A percentile compares a stretch with the other conserved stretches of the same genome.
Evolutionary conservation across 2,113 vertebrate genomes (phyloP).

Genomic region (Istiophorus platypterus): DNA sequence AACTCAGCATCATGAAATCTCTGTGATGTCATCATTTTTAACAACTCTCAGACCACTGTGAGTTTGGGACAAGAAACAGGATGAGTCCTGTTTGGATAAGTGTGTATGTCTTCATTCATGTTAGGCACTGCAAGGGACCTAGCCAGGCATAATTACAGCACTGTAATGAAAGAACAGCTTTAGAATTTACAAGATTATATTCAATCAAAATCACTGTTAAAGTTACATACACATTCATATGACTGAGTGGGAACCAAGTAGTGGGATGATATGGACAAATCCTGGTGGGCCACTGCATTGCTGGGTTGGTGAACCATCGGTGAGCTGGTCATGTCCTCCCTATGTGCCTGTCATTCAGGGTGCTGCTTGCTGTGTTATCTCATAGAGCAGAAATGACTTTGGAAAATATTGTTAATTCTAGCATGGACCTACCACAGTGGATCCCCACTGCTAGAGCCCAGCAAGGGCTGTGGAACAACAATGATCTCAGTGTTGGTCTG

Average conservation of each 20-base stretch:
- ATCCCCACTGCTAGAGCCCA: conserved; percentile 18
- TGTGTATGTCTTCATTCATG: neutral
- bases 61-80: conserved; percentile 27
- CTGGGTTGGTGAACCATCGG: no score
- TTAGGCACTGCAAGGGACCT: neutral
- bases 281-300: no score
- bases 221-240: no score
- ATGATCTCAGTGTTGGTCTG: conserved; percentile 67
- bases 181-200: no score
- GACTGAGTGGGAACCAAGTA: no score
- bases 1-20: conserved; percentile 5
- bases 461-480: conserved; percentile 53
- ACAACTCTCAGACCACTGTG: conserved; percentile 12
- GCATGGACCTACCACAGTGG: conserved; percentile 54
- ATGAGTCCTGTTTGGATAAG: neutral
- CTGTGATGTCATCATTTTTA: conserved; percentile 23
- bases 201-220: no score
- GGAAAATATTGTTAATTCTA: conserved; percentile 51
- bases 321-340: no score
- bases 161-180: neutral
- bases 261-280: no score
- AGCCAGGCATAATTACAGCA: conserved; percentile 7
- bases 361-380: conserved; percentile 40
- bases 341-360: no score
- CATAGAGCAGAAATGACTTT: conserved; percentile 30